A percentile compares a stretch with the other conserved stretches of the same genome.
These are phyloP conservation scores for Caprella mutica DNA, from an alignment of 2,888 invertebrate species.

Conservation along the genomic window DNA sequence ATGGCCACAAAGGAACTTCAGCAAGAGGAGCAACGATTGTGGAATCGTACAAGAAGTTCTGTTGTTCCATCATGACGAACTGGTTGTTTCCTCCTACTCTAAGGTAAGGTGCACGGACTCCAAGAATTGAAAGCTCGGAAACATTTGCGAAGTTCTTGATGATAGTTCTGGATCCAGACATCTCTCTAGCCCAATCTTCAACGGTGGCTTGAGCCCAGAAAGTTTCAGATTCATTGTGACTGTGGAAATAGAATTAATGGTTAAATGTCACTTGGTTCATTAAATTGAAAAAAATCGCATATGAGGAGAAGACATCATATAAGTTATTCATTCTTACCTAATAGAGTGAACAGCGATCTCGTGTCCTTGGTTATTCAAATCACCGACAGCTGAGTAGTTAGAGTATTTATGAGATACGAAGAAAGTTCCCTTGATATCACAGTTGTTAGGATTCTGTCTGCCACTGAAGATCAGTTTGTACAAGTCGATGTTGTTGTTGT, in stretches of 20 bases:
- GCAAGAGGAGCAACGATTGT: conserved; percentile 84
- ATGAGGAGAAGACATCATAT: no score
- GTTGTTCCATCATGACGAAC: conserved; percentile 95
- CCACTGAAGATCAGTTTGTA: conserved; percentile 86
- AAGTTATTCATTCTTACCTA: conserved; percentile 39
- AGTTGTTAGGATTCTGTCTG: conserved; percentile 83
- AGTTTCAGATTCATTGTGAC: conserved; percentile 79
- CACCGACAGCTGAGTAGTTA: conserved; percentile 85
- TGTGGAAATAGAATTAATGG: conserved; percentile 42
- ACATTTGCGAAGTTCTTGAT: conserved; percentile 79
- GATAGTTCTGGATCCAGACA: conserved; percentile 86
- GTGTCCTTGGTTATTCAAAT: conserved; percentile 79
- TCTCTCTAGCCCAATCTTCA: conserved; percentile 87
- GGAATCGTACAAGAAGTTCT: conserved; percentile 87
- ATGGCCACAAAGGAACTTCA: conserved; percentile 91
- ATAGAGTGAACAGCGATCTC: conserved; percentile 89
- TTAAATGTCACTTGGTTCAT: no score
- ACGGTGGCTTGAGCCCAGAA: conserved; percentile 89
- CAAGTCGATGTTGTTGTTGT: conserved; percentile 85
- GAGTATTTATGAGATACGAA: conserved; percentile 87
- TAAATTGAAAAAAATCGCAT: no score
- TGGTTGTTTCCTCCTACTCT: conserved; percentile 90
- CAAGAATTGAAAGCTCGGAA: conserved; percentile 80
- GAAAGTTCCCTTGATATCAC: conserved; percentile 82
- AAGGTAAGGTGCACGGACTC: conserved; percentile 77